These are phyloP conservation scores for Oscheius sp. DNA, from an alignment of 2,888 invertebrate species.

Conservation along the genomic window DNA sequence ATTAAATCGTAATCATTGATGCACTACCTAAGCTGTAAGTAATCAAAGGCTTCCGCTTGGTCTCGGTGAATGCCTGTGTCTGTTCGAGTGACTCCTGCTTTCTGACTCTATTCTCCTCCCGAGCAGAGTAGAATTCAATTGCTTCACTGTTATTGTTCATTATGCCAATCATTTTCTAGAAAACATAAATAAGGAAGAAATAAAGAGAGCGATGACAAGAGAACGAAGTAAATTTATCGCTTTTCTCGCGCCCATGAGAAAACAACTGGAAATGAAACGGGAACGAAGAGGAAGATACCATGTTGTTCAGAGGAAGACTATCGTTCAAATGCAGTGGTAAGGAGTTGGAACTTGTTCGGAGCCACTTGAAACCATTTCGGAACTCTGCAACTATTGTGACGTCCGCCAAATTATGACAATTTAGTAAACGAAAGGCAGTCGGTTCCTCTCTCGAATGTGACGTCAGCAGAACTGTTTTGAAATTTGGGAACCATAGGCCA, in stretches of 20 bases:
- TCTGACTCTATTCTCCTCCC: background rate
- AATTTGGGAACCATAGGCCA: too few species aligned
- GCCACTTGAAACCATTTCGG: too few species aligned
- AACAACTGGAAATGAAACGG: background rate
- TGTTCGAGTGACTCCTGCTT: slow-evolving; percentile 11
- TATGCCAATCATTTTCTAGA: slow-evolving; percentile 5
- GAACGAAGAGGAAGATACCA: background rate
- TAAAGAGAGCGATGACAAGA: background rate
- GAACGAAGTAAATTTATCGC: too few species aligned
- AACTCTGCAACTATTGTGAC: too few species aligned
- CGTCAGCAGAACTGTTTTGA: too few species aligned
- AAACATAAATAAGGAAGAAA: background rate
- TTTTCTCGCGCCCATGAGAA: background rate
- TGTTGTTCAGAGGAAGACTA: background rate
- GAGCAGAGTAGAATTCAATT: slow-evolving; percentile 3
- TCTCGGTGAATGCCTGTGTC: slow-evolving; percentile 9
- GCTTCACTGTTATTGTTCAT: slow-evolving; percentile 9
- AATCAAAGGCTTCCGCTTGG: slow-evolving; percentile 5
- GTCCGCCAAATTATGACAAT: too few species aligned
- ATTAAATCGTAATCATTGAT: background rate
- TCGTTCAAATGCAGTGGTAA: background rate
- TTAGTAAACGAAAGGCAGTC: too few species aligned
- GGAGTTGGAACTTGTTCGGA: too few species aligned
- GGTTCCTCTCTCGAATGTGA: too few species aligned
- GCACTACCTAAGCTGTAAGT: slow-evolving; percentile 7